These are phyloP conservation scores for Epizoanthus scotinus DNA, from an alignment of 92 coral and sea anemone species.

Conservation along the genomic window DNA sequence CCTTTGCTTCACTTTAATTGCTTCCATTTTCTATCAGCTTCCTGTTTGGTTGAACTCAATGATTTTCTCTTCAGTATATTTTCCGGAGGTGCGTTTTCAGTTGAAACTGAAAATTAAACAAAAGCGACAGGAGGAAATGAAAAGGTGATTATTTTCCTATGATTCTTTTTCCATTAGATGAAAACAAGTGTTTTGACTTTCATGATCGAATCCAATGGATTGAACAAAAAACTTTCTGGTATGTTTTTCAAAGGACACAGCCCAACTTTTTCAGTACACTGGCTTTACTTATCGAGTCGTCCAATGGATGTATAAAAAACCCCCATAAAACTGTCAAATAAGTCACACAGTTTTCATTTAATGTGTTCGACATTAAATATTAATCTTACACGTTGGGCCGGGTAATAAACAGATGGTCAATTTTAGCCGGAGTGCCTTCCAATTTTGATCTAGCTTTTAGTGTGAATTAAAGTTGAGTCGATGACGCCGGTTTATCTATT, in stretches of 20 bases:
- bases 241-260: too few relatives aligned
- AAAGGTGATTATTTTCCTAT: slow-evolving; percentile 39
- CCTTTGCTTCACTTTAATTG: slow-evolving; percentile 30
- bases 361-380: neutral
- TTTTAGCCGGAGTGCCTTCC: neutral
- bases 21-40: slow-evolving; percentile 29
- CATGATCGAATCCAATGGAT: neutral
- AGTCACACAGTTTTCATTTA: neutral
- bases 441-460: neutral
- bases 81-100: slow-evolving; percentile 27
- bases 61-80: slow-evolving; percentile 30
- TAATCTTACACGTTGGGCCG: neutral
- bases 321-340: too few relatives aligned
- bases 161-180: slow-evolving; percentile 10
- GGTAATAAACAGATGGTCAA: slow-evolving; percentile 9
- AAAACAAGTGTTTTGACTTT: slow-evolving; percentile 36
- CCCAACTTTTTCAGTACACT: too few relatives aligned
- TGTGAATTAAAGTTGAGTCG: neutral
- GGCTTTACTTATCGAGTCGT: too few relatives aligned
- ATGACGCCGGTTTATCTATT: neutral
- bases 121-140: slow-evolving; percentile 56
- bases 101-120: slow-evolving; percentile 22
- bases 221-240: neutral
- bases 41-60: slow-evolving; percentile 35
- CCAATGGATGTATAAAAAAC: too few relatives aligned